Base-by-base conservation (phyloP, 2,113 vertebrate genomes). In the Nothobranchius furzeri region DNA sequence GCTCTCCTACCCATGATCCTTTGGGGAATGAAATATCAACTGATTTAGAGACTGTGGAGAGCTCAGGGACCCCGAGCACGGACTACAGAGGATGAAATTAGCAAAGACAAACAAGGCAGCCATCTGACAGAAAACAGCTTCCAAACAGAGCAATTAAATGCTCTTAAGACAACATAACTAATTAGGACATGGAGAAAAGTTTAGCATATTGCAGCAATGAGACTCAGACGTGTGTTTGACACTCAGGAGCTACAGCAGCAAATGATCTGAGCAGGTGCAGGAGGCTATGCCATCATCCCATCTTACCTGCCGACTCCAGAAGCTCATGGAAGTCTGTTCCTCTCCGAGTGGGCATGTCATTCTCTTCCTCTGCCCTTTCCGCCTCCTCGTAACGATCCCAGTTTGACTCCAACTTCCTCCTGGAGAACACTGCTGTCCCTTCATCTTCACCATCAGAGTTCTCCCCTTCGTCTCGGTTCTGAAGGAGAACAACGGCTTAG, bases 321-420 rank as follows among this genome's bases (percentile, higher is more conserved):
- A 98, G 92, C 68, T 94, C 92, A 7, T 92, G 93, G 88, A 94
- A 98, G 75, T 98, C 95, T 0, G 92, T 87, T 74, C 97, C 97
- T 88, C 96, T 92, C 84, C 93, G 93, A 4, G 91, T 82, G 47
- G 95, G 95, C 43, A 54, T 90, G 65, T 52, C 60, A 13, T 94
- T 94, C 0, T 69, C 78, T 0, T 54, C 50, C 50, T 87, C 84
- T 57, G 88, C 85, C 82, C 81, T 93, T 79, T 96, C 96, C 0
- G 88, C 74, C 62, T 91, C 94, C 65, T 94, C 65, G 47, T 98
- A 98, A 54, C 96, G 95, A 77, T 93, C 93, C 96, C 95, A 97
- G 84, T 98, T 98, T 50, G 96, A 95, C 79, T 93, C 74, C 30
- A 98, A 87, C 72, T 96, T 97, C 86, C 96, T 95, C 90, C 90